Evolutionary conservation across 2,797 vertebrate species (phyloP).

Genomic region (Lithobates pipiens): DNA sequence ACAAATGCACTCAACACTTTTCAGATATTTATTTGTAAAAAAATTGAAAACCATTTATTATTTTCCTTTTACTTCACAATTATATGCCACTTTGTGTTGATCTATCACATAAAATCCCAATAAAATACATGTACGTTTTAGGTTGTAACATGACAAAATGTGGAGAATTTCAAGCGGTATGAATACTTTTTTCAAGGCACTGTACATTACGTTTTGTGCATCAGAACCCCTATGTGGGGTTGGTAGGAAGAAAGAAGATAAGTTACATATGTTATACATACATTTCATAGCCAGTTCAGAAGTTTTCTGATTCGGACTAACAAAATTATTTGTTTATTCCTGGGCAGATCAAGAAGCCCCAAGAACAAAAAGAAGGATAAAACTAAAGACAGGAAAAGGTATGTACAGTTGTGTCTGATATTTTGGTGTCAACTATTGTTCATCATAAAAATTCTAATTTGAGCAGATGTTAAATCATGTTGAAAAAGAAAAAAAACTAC

Average conservation of each 20-base stretch:
- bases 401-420: conserved; percentile 42
- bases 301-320: neutral
- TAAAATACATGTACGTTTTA: no score
- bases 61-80: no score
- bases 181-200: no score
- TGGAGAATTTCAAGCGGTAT: no score
- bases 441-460: neutral
- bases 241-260: neutral
- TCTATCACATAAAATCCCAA: no score
- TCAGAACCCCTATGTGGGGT: neutral
- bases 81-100: no score
- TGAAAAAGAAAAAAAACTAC: neutral
- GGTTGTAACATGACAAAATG: no score
- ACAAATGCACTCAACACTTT: no score
- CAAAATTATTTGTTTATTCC: neutral
- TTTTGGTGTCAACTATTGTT: neutral
- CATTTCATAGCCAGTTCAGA: no score
- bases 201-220: no score
- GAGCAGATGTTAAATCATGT: neutral
- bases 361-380: conserved; percentile 97
- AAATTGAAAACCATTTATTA: no score
- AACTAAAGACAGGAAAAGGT: conserved; percentile 95
- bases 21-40: no score
- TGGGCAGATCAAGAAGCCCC: conserved; percentile 86
- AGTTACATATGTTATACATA: neutral